phyloP scores from a whole-genome alignment of 2,113 vertebrate genomes.

The Gobio gobio region DNA sequence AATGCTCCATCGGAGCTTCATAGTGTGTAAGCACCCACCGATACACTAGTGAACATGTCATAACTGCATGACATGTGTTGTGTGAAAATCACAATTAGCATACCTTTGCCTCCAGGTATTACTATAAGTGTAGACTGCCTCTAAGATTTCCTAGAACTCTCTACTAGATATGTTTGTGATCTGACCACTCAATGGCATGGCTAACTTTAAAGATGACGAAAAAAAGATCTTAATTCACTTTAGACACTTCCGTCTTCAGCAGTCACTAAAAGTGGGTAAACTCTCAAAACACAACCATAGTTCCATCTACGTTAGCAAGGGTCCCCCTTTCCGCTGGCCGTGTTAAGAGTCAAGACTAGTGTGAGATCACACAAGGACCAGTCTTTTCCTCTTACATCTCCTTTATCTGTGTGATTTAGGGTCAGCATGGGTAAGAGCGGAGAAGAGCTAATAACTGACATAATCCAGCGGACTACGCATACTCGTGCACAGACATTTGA shows the following conservation, averaged over 20 bases:
- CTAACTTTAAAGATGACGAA: not conserved
- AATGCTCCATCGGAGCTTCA: not conserved
- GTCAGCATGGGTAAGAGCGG: constrained; percentile 66
- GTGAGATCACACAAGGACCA: constrained; percentile 37
- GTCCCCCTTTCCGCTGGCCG: not conserved
- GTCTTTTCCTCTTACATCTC: constrained; percentile 52
- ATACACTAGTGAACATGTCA: not conserved
- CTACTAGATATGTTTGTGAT: not conserved
- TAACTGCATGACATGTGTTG: not conserved
- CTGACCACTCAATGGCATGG: not conserved
- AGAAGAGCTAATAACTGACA: constrained; percentile 73
- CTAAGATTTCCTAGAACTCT: not conserved
- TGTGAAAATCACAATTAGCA: not conserved
- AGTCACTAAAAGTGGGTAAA: not conserved
- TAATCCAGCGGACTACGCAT: constrained; percentile 53
- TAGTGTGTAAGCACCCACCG: not conserved
- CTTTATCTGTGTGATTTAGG: constrained; percentile 65
- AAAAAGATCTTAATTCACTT: not conserved
- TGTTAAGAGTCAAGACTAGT: constrained; percentile 21
- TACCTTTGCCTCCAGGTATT: not conserved
- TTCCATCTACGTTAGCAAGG: not conserved
- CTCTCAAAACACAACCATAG: not conserved
- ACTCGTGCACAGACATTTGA: not conserved
- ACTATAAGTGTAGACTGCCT: not conserved
- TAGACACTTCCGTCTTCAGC: not conserved